These are phyloP conservation scores for Tokudaia tokunoshimensis DNA, from an alignment of 2,797 vertebrate species.

Conservation along the genomic window DNA sequence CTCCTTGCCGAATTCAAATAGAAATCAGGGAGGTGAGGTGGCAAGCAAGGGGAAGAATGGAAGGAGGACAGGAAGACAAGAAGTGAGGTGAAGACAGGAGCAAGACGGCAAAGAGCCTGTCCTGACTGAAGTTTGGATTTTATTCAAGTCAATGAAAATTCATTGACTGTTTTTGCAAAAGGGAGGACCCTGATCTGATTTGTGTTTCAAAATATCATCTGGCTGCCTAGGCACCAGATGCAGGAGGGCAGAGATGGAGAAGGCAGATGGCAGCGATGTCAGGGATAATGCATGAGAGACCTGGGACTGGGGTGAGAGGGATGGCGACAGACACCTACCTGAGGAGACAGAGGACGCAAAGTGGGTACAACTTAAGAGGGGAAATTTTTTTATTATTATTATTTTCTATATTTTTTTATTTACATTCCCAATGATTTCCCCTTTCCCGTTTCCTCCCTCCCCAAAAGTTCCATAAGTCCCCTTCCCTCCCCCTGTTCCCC, in stretches of 20 bases:
- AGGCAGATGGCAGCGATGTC: accelerated
- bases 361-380: neutral
- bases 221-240: neutral
- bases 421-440: too few species aligned
- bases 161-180: neutral
- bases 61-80: neutral
- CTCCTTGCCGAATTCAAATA: neutral
- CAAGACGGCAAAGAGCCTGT: too few species aligned
- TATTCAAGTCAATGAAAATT: neutral
- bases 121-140: neutral
- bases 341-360: neutral
- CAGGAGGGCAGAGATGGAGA: neutral
- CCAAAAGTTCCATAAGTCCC: too few species aligned
- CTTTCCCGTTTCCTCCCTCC: too few species aligned
- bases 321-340: neutral
- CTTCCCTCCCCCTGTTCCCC: too few species aligned
- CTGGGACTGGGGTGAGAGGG: neutral
- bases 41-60: neutral
- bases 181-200: neutral
- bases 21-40: neutral
- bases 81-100: neutral
- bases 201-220: neutral
- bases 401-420: too few species aligned
- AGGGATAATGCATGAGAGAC: neutral
- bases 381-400: too few species aligned